A percentile compares a stretch with the other conserved stretches of the same genome.
These are phyloP conservation scores for Bellardia bayeri DNA, from an alignment of 2,888 invertebrate species.

Conservation along the genomic window DNA sequence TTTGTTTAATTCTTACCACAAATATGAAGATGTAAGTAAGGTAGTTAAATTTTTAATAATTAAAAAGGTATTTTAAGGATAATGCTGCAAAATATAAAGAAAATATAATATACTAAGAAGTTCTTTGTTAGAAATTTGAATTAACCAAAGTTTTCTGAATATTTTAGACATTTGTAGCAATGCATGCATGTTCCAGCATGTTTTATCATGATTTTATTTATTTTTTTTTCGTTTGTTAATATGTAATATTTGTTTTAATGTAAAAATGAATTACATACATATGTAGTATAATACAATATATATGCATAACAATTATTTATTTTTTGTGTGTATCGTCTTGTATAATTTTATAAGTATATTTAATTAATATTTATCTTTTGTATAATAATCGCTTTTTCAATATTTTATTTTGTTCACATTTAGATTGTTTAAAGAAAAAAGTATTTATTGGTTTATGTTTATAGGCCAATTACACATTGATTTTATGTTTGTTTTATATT, in stretches of 20 bases:
- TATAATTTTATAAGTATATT: constrained; percentile 62
- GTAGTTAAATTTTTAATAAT: not conserved
- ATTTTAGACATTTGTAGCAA: not conserved
- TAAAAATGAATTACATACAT: constrained; percentile 72
- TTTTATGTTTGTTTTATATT: constrained; percentile 15
- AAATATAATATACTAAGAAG: no score
- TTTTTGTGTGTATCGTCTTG: constrained; percentile 54
- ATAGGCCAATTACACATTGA: constrained; percentile 53
- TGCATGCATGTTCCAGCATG: not conserved
- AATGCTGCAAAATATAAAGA: not conserved
- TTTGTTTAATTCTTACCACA: not conserved
- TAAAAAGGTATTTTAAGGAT: not conserved
- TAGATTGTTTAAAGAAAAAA: constrained; percentile 74
- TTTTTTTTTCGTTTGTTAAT: not conserved
- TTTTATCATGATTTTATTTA: not conserved
- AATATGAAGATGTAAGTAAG: not conserved
- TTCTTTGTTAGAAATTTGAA: no score
- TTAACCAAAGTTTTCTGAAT: not conserved
- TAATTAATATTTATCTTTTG: constrained; percentile 38
- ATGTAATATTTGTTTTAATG: constrained; percentile 18
- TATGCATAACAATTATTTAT: constrained; percentile 70
- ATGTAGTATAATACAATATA: constrained; percentile 63
- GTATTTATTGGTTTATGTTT: constrained; percentile 46
- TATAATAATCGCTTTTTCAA: constrained; percentile 58
- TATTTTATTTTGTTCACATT: constrained; percentile 70